These are phyloP conservation scores for Trachelus stipa DNA, from an alignment of 2,888 invertebrate genomes.

Conservation along the genomic window DNA sequence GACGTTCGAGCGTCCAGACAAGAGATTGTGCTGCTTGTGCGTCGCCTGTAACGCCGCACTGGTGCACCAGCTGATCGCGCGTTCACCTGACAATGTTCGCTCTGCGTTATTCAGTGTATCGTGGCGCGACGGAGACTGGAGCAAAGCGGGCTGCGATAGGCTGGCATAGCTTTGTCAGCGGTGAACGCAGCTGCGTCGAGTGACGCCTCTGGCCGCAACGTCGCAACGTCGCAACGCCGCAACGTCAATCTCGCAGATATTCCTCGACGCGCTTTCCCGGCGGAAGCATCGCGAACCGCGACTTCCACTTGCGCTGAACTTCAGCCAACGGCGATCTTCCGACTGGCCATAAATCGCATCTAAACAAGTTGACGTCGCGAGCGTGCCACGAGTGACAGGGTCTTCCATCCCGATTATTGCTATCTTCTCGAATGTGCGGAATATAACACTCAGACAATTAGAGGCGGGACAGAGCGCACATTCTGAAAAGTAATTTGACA, in stretches of 20 bases:
- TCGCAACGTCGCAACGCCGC: constrained; percentile 25
- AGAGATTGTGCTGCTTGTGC: not conserved
- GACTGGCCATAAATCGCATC: too few species aligned
- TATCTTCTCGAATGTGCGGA: not conserved
- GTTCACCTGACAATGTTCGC: not conserved
- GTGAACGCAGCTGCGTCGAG: constrained; percentile 28
- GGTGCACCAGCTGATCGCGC: not conserved
- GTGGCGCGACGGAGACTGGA: constrained; percentile 22
- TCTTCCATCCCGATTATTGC: not conserved
- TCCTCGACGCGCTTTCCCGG: constrained; percentile 42
- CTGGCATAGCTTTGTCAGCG: constrained; percentile 43
- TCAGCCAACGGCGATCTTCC: too few species aligned
- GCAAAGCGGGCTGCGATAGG: constrained; percentile 42
- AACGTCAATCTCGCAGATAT: constrained; percentile 37
- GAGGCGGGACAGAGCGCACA: too few species aligned
- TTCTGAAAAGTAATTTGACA: too few species aligned
- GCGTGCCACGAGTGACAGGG: not conserved
- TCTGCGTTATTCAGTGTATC: not conserved
- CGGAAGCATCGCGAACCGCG: constrained; percentile 36
- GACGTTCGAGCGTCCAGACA: too few species aligned
- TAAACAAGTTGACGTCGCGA: too few species aligned
- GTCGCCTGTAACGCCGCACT: not conserved
- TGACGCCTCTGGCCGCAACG: constrained; percentile 22
- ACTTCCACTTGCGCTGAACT: not conserved
- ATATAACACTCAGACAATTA: too few species aligned